Evolutionary conservation across 1,140 invertebrate genomes (phyloP).

Genomic region (Zophobas morio): DNA sequence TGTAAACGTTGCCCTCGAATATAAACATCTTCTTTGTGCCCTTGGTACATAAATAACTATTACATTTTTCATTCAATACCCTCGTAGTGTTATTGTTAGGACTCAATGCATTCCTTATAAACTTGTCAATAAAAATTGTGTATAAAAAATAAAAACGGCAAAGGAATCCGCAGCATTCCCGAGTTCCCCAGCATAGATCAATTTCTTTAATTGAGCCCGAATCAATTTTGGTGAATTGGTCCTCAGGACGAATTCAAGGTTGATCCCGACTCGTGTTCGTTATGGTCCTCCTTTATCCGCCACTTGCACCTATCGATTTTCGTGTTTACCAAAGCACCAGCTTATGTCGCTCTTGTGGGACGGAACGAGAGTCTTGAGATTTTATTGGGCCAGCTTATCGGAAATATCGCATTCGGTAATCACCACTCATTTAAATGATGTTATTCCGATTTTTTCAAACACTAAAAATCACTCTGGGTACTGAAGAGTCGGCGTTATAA

Average conservation of each 20-base stretch:
- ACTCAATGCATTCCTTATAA: too few species aligned
- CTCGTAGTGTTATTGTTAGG: too few species aligned
- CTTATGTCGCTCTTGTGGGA: conserved; percentile 45
- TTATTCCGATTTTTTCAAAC: conserved; percentile 16
- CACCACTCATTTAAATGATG: conserved; percentile 36
- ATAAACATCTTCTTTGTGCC: too few species aligned
- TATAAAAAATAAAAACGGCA: too few species aligned
- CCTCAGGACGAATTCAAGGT: conserved; percentile 32
- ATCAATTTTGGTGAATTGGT: conserved; percentile 31
- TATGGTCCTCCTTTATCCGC: conserved; percentile 43
- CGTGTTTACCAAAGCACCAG: conserved; percentile 34
- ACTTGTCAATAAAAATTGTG: too few species aligned
- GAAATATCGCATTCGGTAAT: conserved; percentile 37
- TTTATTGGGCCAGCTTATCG: conserved; percentile 34
- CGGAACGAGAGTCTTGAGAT: conserved; percentile 37
- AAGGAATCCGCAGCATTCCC: too few species aligned
- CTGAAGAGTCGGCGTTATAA: not conserved
- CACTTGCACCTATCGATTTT: conserved; percentile 47
- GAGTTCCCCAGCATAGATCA: too few species aligned
- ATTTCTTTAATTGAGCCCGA: conserved; percentile 28
- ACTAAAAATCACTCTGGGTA: conserved; percentile 2
- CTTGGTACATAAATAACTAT: too few species aligned
- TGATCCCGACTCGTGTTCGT: conserved; percentile 32
- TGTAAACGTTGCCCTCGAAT: too few species aligned
- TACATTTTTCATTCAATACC: too few species aligned